A percentile compares a stretch with the other conserved stretches of the same genome.
Evolutionary conservation across 2,113 vertebrate genomes (phyloP).

Genomic region (Zosterops pallidus): DNA sequence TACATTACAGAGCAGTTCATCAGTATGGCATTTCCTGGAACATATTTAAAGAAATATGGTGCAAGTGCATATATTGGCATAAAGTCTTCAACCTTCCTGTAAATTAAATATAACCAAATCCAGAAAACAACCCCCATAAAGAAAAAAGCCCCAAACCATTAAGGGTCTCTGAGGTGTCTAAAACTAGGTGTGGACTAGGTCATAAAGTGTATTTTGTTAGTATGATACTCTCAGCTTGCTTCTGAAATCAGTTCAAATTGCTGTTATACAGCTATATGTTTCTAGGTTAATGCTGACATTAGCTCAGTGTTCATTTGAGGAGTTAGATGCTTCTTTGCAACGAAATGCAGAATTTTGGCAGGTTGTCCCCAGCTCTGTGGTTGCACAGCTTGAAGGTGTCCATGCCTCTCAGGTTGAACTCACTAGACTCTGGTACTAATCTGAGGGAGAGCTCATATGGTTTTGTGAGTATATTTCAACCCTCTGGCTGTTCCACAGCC

Average conservation of each 20-base stretch:
- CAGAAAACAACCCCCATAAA: background rate
- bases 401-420: background rate
- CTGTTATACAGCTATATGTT: background rate
- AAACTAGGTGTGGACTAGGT: background rate
- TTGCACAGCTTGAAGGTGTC: background rate
- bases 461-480: background rate
- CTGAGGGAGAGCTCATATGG: fast-evolving
- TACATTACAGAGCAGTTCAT: constrained; percentile 55
- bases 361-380: background rate
- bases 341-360: background rate
- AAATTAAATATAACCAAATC: constrained; percentile 38
- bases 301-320: background rate
- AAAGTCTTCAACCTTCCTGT: constrained; percentile 14
- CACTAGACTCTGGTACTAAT: background rate
- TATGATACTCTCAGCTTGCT: background rate
- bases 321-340: background rate
- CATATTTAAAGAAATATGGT: constrained; percentile 46
- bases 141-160: background rate
- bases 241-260: background rate
- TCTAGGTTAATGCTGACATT: background rate
- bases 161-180: background rate
- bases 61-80: constrained; percentile 35
- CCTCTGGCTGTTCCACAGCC: background rate
- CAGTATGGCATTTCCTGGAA: constrained; percentile 64
- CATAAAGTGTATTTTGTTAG: background rate